A percentile compares a stretch with the other conserved stretches of the same genome.
Conservation (phyloP, 2,113 vertebrate genomes). For the Centropristis striata region DNA sequence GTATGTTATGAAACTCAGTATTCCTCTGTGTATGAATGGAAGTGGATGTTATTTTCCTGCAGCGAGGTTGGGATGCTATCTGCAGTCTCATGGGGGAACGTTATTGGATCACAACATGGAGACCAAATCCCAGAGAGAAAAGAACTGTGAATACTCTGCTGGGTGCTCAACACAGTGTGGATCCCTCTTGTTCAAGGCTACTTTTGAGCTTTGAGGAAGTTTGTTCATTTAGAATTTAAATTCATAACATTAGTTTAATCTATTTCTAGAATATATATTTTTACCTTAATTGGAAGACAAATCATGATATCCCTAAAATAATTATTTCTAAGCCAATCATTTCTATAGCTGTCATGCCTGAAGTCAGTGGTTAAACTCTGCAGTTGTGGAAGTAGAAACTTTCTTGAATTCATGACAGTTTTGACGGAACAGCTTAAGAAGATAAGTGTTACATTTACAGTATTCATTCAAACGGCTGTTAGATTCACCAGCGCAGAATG, state of each 20-base stretch:
- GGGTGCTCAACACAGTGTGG: slow-evolving; percentile 42
- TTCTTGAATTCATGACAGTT: background rate
- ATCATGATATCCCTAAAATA: background rate
- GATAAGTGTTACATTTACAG: slow-evolving; percentile 5
- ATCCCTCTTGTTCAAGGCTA: slow-evolving; percentile 13
- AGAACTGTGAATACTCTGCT: slow-evolving; percentile 32
- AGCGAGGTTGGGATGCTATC: slow-evolving; percentile 50
- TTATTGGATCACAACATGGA: slow-evolving; percentile 66
- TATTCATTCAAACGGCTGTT: background rate
- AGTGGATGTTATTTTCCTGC: slow-evolving; percentile 63
- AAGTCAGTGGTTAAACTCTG: background rate
- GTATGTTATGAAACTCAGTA: slow-evolving; percentile 47
- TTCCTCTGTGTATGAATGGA: slow-evolving; percentile 56
- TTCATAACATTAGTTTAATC: slow-evolving; percentile 4
- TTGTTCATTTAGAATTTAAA: slow-evolving; percentile 27
- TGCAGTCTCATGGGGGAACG: slow-evolving; percentile 58
- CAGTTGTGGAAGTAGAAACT: background rate
- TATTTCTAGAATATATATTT: slow-evolving; percentile 1
- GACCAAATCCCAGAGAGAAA: slow-evolving; percentile 64
- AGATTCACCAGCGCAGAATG: background rate
- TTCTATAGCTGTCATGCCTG: background rate
- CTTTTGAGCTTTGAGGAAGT: slow-evolving; percentile 25
- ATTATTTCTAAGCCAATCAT: background rate
- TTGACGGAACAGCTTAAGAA: background rate
- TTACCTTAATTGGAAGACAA: background rate